phyloP scores from a whole-genome alignment of 2,113 vertebrate genomes.

The Brachyhypopomus gauderio region DNA sequence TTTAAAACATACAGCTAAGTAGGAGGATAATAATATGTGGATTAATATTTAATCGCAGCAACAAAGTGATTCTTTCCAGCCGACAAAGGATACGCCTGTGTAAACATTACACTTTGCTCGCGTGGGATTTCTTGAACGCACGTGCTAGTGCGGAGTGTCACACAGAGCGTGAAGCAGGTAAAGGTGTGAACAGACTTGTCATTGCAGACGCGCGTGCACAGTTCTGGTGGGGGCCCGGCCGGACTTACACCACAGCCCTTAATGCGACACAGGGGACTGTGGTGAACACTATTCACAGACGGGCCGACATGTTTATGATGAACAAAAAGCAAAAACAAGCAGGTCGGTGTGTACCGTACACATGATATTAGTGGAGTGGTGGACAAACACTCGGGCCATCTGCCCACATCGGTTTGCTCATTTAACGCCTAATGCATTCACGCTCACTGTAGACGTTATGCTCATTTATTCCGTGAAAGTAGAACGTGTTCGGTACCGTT shows the following conservation, averaged over 20 bases:
- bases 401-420: too few species aligned
- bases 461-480: too few species aligned
- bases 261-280: too few species aligned
- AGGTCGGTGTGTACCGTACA: too few species aligned
- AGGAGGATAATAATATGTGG: conserved; percentile 66
- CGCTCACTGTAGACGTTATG: too few species aligned
- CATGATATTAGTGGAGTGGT: too few species aligned
- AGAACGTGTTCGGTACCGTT: conserved; percentile 67
- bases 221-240: not conserved
- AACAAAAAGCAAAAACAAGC: too few species aligned
- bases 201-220: not conserved
- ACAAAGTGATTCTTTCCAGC: conserved; percentile 63
- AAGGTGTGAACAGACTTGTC: not conserved
- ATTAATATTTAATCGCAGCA: conserved; percentile 72
- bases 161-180: not conserved
- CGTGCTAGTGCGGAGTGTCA: not conserved
- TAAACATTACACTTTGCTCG: conserved; percentile 66
- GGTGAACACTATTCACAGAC: too few species aligned
- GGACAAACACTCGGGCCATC: too few species aligned
- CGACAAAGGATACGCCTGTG: conserved; percentile 52
- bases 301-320: too few species aligned
- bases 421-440: too few species aligned
- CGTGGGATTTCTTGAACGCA: conserved; percentile 54
- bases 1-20: conserved; percentile 68
- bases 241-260: too few species aligned